Percentiles rank a stretch among this genome's conserved stretches.
Evolutionary conservation across 2,797 vertebrate genomes (phyloP).

Genomic region (Mormyrops attenuatus): DNA sequence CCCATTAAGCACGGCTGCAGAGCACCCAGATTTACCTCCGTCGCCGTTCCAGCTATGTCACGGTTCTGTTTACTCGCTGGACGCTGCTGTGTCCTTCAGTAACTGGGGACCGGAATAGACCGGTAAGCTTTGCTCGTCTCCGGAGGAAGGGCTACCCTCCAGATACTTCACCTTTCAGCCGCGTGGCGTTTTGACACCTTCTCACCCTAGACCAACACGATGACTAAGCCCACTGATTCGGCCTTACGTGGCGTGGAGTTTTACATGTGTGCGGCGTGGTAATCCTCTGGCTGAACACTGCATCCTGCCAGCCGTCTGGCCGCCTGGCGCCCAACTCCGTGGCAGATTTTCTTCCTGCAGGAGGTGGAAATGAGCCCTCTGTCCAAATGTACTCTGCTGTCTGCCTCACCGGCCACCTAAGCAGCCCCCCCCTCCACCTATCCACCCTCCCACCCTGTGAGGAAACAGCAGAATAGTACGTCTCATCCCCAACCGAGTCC

Average conservation of each 20-base stretch:
- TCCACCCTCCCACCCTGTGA: background rate
- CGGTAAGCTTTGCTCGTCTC: background rate
- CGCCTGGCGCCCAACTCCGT: background rate
- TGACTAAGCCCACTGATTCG: background rate
- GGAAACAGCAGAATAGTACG: background rate
- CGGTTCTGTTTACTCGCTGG: background rate
- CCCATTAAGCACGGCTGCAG: background rate
- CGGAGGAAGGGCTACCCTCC: background rate
- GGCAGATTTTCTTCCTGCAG: background rate
- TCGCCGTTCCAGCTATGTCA: background rate
- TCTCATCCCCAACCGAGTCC: background rate
- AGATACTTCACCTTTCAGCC: background rate
- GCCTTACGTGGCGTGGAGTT: background rate
- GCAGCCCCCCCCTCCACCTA: background rate
- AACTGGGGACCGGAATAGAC: background rate
- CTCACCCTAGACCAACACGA: background rate
- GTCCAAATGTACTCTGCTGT: background rate
- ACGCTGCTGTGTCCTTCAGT: background rate
- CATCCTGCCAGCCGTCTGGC: background rate
- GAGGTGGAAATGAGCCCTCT: constrained; percentile 6
- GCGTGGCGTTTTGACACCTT: background rate
- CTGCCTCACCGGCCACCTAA: background rate
- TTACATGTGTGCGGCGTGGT: background rate
- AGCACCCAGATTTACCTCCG: background rate
- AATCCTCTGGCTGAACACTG: background rate